Evolutionary conservation across 2,113 vertebrate genomes (phyloP).

Genomic region (Corydoras sp.): DNA sequence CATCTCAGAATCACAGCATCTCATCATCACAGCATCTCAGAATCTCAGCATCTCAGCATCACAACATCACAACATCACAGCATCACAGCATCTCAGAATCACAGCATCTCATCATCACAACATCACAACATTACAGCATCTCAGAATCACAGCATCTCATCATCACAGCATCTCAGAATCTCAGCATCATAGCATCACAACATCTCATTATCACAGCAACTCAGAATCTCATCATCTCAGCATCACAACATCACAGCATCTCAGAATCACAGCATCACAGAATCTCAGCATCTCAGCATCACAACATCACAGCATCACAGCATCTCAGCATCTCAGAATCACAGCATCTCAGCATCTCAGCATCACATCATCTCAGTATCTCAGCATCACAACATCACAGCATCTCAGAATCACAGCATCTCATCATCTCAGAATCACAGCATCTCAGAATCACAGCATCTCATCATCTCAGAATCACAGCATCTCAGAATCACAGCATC

Average conservation of each 20-base stretch:
- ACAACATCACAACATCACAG: no score
- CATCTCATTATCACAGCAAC: no score
- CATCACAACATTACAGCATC: no score
- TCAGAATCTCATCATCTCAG: constrained; percentile 2
- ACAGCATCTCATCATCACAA: no score
- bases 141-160: background rate
- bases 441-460: no score
- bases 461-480: constrained; percentile 18
- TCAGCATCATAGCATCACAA: no score
- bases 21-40: constrained; percentile 4
- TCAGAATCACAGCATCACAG: no score
- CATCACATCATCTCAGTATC: background rate
- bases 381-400: no score
- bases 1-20: constrained; percentile 10
- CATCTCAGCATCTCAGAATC: background rate
- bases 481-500: no score
- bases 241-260: no score
- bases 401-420: constrained; percentile 10
- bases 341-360: background rate
- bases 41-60: background rate
- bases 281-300: background rate
- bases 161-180: constrained; percentile 8
- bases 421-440: background rate
- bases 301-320: no score
- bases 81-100: no score